These are phyloP conservation scores for Minunthozetes semirufus DNA, from an alignment of 2,888 invertebrate species.

Conservation along the genomic window DNA sequence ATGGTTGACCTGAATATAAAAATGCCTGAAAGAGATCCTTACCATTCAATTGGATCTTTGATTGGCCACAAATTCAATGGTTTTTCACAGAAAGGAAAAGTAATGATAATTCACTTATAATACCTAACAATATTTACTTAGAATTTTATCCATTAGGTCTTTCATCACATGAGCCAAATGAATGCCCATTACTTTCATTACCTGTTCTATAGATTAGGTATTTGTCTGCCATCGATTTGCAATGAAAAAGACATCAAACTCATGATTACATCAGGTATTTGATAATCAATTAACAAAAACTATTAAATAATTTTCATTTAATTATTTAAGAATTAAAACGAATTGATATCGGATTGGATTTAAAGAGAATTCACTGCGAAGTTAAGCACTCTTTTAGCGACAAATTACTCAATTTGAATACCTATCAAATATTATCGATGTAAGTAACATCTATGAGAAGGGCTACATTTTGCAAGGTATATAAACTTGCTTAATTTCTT, in stretches of 20 bases:
- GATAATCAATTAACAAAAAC: neutral
- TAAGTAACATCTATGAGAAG: neutral
- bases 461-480: neutral
- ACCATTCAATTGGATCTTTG: neutral
- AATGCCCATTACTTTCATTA: neutral
- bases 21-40: neutral
- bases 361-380: neutral
- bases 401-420: neutral
- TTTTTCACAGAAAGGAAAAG: neutral
- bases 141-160: neutral
- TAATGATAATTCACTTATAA: too few relatives aligned
- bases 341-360: neutral
- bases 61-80: neutral
- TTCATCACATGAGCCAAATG: neutral
- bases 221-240: neutral
- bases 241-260: neutral
- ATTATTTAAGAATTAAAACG: neutral
- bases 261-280: neutral
- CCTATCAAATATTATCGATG: neutral
- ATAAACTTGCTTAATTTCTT: neutral
- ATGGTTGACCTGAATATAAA: neutral
- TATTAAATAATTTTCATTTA: too few relatives aligned
- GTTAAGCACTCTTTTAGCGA: neutral
- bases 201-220: neutral
- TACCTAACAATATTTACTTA: too few relatives aligned